Evolutionary conservation across 2,113 vertebrate species (phyloP).

Genomic region (Ptychochromis oligacanthus): DNA sequence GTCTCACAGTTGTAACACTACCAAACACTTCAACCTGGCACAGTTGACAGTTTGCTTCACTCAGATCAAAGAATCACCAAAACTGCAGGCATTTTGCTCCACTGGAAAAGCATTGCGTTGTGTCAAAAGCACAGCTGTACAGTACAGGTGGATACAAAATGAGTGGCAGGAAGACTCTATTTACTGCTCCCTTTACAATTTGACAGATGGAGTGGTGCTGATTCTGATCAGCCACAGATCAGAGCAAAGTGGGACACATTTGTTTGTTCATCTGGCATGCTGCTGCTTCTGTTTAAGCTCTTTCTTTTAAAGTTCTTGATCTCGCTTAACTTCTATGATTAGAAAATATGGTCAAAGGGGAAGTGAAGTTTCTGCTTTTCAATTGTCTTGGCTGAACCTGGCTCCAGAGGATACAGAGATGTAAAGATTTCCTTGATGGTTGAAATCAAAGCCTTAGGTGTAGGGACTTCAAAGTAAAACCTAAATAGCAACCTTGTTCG

Average conservation of each 20-base stretch:
- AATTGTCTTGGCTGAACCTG: not conserved
- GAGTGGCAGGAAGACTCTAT: slow-evolving; percentile 28
- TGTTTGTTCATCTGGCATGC: not conserved
- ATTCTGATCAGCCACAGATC: slow-evolving; percentile 22
- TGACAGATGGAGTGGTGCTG: slow-evolving; percentile 8
- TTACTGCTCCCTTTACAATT: slow-evolving; percentile 15
- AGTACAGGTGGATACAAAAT: slow-evolving; percentile 17
- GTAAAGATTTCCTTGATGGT: slow-evolving; percentile 3
- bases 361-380: not conserved
- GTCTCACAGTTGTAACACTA: slow-evolving; percentile 19
- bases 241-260: slow-evolving; percentile 7
- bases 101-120: slow-evolving; percentile 11
- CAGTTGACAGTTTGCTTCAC: slow-evolving; percentile 38
- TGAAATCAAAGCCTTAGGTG: slow-evolving; percentile 20
- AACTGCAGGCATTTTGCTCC: slow-evolving; percentile 29
- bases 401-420: not conserved
- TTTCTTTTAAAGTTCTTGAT: not conserved
- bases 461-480: slow-evolving; percentile 49
- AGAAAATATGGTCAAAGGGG: not conserved
- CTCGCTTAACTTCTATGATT: not conserved
- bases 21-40: slow-evolving; percentile 22
- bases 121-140: slow-evolving; percentile 50
- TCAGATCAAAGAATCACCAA: slow-evolving; percentile 44
- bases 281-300: not conserved
- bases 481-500: slow-evolving; percentile 47